Evolutionary conservation across 2,113 vertebrate species (phyloP), one percentile per base, ranked within the genome.

Genomic region (Paraplagusia blochii): DNA sequence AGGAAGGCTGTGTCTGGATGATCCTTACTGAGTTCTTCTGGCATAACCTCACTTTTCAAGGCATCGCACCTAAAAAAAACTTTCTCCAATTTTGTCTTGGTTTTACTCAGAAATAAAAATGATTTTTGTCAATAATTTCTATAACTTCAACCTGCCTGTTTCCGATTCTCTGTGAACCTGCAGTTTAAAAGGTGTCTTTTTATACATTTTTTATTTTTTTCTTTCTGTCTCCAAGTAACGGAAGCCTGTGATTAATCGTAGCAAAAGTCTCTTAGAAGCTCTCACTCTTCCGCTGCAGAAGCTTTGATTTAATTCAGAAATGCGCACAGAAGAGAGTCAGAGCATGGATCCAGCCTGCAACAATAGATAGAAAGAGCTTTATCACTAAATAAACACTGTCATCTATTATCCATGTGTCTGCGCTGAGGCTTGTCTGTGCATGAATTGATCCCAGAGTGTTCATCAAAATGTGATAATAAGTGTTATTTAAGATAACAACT

Each of bases 251-350:
- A 40, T 53, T 60, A 39, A 53, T 66, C 56, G 33, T 71, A 56
- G 48, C 7, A 8, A 11, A 1, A 1, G 43, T 46, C 67, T 43
- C 74, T 47, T 2, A 29, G 44, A 57, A 19, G 34, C 47, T 51
- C 38, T 39, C 11, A 8, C 34, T 46, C 48, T n/a, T 45, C 22
- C 17, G 44, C 54, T 44, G 16, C 17, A n/a, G 55, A 44, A 34
- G 59, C 18, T 77, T 68, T 62, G 55, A 62, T 72, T 68, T 35
- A 64, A 67, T 64, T 48, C 12, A 61, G 34, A 16, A 57, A 70
- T 4, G 9, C 17, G 45, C 18, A 52, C 42, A 40, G 19, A 29
- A 50, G 19, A 39, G 38, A 56, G 13, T n/a, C 14, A n/a, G 44
- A 63, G 22, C 22, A 40, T 46, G 8, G 17, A 66, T 29, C 2